Percentiles rank a stretch among this genome's conserved stretches.
These are phyloP conservation scores for Drosophila kurseongensis DNA, from an alignment of 1,140 invertebrate species.

Conservation along the genomic window DNA sequence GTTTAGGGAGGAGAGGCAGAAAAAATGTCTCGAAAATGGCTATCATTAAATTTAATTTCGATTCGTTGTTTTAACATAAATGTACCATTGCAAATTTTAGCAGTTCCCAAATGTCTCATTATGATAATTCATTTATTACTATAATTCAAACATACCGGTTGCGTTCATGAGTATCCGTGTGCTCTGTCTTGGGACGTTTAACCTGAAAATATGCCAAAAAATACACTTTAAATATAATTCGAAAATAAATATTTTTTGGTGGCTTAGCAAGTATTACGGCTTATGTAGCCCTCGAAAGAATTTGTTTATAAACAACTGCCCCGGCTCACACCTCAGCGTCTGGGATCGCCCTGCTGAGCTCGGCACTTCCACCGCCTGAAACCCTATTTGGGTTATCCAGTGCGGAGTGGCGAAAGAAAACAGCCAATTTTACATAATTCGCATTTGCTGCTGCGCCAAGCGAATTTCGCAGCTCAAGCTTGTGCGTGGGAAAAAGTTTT, in stretches of 20 bases:
- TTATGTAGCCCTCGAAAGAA: slow-evolving; percentile 16
- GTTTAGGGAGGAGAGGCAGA: background rate
- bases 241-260: slow-evolving; percentile 10
- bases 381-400: slow-evolving; percentile 51
- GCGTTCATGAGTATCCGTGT: slow-evolving; percentile 84
- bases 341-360: slow-evolving; percentile 46
- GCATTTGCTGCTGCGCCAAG: slow-evolving; percentile 45
- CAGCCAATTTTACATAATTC: slow-evolving; percentile 77
- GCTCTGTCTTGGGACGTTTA: slow-evolving; percentile 85
- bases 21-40: too few relatives aligned
- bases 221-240: slow-evolving; percentile 18
- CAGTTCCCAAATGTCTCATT: too few relatives aligned
- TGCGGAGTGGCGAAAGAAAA: slow-evolving; percentile 46
- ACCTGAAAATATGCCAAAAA: slow-evolving; percentile 84
- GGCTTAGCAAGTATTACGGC: slow-evolving; percentile 36
- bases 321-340: slow-evolving; percentile 46
- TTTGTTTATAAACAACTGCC: slow-evolving; percentile 73
- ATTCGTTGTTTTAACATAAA: too few relatives aligned
- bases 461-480: slow-evolving; percentile 35
- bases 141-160: slow-evolving; percentile 65
- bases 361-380: slow-evolving; percentile 33
- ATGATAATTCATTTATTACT: background rate
- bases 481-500: slow-evolving; percentile 76
- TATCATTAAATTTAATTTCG: background rate
- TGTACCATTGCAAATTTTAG: too few relatives aligned